A percentile compares a stretch with the other conserved stretches of the same genome.
phyloP scores from a whole-genome alignment of 2,888 invertebrate species.

The Drosophila neotestacea region DNA sequence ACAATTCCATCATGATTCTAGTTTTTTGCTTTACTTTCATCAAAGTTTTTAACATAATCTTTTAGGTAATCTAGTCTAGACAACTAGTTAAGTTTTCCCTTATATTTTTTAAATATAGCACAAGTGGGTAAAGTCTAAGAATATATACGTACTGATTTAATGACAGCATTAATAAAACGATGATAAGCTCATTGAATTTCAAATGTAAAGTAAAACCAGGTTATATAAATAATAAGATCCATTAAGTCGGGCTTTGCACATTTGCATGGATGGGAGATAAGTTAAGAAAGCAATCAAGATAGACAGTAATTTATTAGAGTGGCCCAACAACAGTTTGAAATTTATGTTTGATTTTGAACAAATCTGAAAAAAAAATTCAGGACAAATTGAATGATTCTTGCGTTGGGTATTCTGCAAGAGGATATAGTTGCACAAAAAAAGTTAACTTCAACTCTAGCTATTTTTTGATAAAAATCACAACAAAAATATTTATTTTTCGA shows the following conservation, averaged over 20 bases:
- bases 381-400: no score
- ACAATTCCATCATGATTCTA: no score
- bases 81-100: neutral
- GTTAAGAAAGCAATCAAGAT: neutral
- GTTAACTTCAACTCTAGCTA: no score
- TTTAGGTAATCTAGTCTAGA: neutral
- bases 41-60: neutral
- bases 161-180: conserved; percentile 17
- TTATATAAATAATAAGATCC: conserved; percentile 5
- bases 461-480: no score
- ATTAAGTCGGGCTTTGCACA: neutral
- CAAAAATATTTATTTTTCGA: no score
- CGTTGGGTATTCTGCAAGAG: no score
- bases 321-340: neutral
- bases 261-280: neutral
- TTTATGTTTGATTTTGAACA: no score
- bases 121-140: conserved; percentile 2
- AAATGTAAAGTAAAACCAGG: conserved; percentile 12
- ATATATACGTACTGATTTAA: neutral
- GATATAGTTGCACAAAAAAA: no score
- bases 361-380: no score
- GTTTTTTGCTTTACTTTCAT: neutral
- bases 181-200: conserved; percentile 33
- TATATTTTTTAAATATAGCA: neutral
- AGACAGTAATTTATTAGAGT: conserved; percentile 4